Percentiles rank a stretch among this genome's conserved stretches.
Evolutionary conservation across 2,113 vertebrate genomes (phyloP).

Genomic region (Pristiophorus japonicus): DNA sequence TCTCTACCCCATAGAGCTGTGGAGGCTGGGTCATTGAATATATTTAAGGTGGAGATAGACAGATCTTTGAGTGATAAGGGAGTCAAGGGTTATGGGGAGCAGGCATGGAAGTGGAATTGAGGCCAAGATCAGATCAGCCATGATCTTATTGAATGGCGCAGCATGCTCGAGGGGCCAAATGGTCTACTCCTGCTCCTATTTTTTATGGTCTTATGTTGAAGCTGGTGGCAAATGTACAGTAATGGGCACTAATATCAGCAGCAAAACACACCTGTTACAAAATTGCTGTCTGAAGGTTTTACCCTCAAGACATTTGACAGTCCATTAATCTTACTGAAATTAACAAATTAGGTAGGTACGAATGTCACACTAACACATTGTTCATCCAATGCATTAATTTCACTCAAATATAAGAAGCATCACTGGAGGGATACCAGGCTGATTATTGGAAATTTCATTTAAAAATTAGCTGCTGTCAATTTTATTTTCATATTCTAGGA

Average conservation of each 20-base stretch:
- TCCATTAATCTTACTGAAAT: neutral
- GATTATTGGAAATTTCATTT: neutral
- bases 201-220: no score
- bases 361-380: neutral
- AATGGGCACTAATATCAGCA: neutral
- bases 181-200: no score
- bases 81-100: no score
- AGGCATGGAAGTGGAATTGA: no score
- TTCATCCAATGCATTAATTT: neutral
- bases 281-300: neutral
- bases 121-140: no score
- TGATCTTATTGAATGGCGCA: no score
- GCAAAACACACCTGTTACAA: neutral
- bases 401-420: neutral
- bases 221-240: neutral
- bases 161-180: no score
- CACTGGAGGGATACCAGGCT: neutral
- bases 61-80: no score
- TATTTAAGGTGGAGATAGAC: no score
- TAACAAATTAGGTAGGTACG: neutral
- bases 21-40: no score
- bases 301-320: neutral
- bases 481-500: neutral
- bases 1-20: no score
- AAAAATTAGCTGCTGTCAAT: neutral